Percentiles rank a stretch among this genome's conserved stretches.
Conservation (phyloP, 2,888 invertebrate genomes). For the Euplagia quadripunctaria region DNA sequence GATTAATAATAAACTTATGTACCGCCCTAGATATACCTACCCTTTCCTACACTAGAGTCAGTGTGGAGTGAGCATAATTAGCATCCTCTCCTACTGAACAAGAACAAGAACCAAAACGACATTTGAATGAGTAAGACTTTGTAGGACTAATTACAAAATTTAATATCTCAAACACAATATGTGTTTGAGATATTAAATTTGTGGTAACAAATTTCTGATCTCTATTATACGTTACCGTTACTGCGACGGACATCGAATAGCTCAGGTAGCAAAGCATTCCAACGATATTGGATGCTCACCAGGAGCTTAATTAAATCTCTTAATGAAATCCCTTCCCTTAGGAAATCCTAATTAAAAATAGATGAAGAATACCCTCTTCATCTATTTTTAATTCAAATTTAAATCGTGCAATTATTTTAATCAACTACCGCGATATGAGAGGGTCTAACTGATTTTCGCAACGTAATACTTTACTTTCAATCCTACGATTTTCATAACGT, state of each 20-base stretch:
- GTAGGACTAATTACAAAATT: neutral
- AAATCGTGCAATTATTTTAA: neutral
- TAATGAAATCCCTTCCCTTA: neutral
- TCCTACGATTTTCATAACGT: neutral
- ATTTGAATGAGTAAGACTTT: neutral
- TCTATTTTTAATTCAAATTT: neutral
- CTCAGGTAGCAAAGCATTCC: constrained; percentile 1
- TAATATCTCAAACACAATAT: neutral
- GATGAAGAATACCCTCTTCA: neutral
- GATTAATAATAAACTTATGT: too few relatives aligned
- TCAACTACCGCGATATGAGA: neutral
- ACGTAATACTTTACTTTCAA: neutral
- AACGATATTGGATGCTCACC: neutral
- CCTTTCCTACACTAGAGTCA: too few relatives aligned
- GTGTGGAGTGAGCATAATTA: too few relatives aligned
- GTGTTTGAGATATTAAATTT: too few relatives aligned
- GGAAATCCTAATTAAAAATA: neutral
- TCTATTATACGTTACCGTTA: neutral
- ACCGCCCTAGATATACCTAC: too few relatives aligned
- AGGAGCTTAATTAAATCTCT: neutral
- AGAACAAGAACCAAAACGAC: too few relatives aligned
- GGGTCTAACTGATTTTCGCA: neutral
- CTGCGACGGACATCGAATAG: neutral
- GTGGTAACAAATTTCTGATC: neutral
- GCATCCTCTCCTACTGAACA: too few relatives aligned